Evolutionary conservation across 1,140 invertebrate genomes (phyloP).

Genomic region (Euwallacea similis): DNA sequence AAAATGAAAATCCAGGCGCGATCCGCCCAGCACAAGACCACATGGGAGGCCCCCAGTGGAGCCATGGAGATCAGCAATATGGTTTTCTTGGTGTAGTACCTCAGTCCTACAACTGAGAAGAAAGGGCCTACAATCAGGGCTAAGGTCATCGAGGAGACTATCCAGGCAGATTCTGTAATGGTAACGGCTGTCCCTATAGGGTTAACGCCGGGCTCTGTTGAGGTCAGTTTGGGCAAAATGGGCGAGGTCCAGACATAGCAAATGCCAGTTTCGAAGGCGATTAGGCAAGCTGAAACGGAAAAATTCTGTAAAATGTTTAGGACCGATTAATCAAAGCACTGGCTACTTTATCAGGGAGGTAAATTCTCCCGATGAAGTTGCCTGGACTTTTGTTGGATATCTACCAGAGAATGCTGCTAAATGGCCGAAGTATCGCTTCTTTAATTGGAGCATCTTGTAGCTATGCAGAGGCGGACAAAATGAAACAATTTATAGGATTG

Average conservation of each 20-base stretch:
- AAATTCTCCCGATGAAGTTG: too few relatives aligned
- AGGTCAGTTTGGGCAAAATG: slow-evolving; percentile 59
- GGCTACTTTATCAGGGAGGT: too few relatives aligned
- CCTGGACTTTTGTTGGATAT: too few relatives aligned
- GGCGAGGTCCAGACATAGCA: slow-evolving; percentile 76
- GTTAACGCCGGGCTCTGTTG: slow-evolving; percentile 29
- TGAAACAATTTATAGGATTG: too few relatives aligned
- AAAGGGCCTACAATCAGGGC: slow-evolving; percentile 63
- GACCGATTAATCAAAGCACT: too few relatives aligned
- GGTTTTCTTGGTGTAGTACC: slow-evolving; percentile 55
- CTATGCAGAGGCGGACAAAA: too few relatives aligned
- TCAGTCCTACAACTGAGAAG: slow-evolving; percentile 45
- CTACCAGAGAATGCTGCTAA: too few relatives aligned
- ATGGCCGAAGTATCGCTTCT: too few relatives aligned
- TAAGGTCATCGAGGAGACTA: slow-evolving; percentile 75
- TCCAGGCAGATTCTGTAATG: slow-evolving; percentile 69
- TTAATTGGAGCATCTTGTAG: too few relatives aligned
- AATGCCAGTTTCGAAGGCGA: slow-evolving; percentile 62
- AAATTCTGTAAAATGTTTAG: too few relatives aligned
- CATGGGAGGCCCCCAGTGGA: slow-evolving; percentile 52
- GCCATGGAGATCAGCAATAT: slow-evolving; percentile 49
- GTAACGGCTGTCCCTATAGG: slow-evolving; percentile 52
- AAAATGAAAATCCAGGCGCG: slow-evolving; percentile 49
- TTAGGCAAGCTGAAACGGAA: slow-evolving; percentile 48
- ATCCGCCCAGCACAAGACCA: slow-evolving; percentile 53